phyloP scores from a whole-genome alignment of 2,797 vertebrate genomes.

The Squalus acanthias region DNA sequence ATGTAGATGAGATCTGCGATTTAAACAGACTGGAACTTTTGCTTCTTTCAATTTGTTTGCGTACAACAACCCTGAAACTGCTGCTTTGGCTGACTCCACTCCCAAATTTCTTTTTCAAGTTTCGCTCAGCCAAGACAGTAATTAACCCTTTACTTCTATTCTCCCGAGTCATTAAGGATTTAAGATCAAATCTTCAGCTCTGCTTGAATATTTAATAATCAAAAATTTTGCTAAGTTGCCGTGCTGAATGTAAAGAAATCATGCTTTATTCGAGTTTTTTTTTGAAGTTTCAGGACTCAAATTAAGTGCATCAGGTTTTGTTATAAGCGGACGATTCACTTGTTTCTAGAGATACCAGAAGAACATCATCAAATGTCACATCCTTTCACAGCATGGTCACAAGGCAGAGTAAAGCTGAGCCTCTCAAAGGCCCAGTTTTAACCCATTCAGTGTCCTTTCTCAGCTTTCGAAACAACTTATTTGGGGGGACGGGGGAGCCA shows the following conservation, averaged over 20 bases:
- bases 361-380: neutral
- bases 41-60: neutral
- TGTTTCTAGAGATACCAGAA: neutral
- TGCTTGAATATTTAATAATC: neutral
- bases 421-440: neutral
- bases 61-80: neutral
- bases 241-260: neutral
- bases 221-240: neutral
- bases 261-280: neutral
- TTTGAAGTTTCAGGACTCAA: neutral
- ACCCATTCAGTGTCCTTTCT: neutral
- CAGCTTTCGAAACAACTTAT: neutral
- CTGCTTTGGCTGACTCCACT: neutral
- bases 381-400: neutral
- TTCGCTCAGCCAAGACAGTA: neutral
- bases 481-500: neutral
- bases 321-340: neutral
- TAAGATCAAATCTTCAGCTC: neutral
- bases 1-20: neutral
- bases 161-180: neutral
- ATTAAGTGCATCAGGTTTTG: neutral
- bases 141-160: neutral
- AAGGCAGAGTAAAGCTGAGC: neutral
- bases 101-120: neutral
- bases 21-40: neutral